A percentile compares a stretch with the other conserved stretches of the same genome.
These are phyloP conservation scores for Sakesphorus luctuosus DNA, from an alignment of 2,113 vertebrate genomes.

Conservation along the genomic window DNA sequence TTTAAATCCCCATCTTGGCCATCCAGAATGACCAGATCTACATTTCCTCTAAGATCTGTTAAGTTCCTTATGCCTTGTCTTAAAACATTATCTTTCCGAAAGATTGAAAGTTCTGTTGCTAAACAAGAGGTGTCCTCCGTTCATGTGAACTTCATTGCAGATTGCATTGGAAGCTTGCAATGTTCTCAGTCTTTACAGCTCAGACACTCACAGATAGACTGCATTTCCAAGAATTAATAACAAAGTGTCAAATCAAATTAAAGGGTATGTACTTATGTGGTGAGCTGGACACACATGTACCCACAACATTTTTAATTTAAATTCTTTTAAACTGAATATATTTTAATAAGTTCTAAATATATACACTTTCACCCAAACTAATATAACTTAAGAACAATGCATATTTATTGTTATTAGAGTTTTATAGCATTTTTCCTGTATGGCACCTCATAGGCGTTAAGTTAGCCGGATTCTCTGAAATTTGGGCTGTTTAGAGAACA, in stretches of 20 bases:
- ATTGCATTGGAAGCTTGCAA: neutral
- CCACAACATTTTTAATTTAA: slow-evolving; percentile 33
- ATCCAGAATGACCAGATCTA: neutral
- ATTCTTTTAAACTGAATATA: neutral
- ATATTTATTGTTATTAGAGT: slow-evolving; percentile 69
- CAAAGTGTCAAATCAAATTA: neutral
- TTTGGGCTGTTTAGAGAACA: slow-evolving; percentile 61
- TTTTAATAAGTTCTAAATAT: slow-evolving; percentile 41
- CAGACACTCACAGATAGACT: neutral
- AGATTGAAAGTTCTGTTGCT: neutral
- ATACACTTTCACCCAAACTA: slow-evolving; percentile 45
- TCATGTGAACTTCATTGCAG: neutral
- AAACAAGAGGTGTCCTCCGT: neutral
- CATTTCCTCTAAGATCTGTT: neutral
- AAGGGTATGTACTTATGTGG: neutral
- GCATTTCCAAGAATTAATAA: neutral
- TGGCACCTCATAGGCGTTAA: slow-evolving; percentile 53
- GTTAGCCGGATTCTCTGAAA: slow-evolving; percentile 38
- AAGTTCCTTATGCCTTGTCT: neutral
- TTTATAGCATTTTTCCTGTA: slow-evolving; percentile 70
- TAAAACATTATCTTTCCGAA: neutral
- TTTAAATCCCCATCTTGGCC: neutral
- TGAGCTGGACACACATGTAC: neutral
- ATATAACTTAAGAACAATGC: slow-evolving; percentile 46
- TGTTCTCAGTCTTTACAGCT: neutral